phyloP scores from a whole-genome alignment of 2,113 vertebrate genomes.

The Catharus minimus region DNA sequence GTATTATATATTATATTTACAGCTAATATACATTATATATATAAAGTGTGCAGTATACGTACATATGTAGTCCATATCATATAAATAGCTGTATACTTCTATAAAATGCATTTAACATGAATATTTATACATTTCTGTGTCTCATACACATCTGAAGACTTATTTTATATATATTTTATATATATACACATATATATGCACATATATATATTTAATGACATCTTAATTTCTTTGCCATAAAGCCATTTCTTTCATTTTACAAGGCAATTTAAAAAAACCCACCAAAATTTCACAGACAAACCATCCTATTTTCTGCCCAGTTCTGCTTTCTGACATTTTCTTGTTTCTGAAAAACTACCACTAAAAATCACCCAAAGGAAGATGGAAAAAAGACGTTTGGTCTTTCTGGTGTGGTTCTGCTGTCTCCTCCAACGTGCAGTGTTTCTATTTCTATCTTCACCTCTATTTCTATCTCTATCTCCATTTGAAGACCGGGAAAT shows the following conservation, averaged over 20 bases:
- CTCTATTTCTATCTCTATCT: background rate
- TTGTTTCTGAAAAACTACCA: background rate
- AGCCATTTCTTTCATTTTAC: background rate
- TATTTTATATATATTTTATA: too few species aligned
- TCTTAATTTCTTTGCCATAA: background rate
- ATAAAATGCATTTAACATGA: background rate
- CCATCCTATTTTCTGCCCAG: background rate
- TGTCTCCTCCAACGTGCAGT: background rate
- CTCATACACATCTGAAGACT: background rate
- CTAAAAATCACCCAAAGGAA: background rate
- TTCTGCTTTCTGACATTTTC: background rate
- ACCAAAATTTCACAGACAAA: background rate
- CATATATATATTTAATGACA: background rate
- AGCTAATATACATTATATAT: background rate
- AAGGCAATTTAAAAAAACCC: background rate
- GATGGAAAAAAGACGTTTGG: rapidly evolving
- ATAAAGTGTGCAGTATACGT: background rate
- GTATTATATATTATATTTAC: background rate
- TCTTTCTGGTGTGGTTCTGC: background rate
- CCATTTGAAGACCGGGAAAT: background rate
- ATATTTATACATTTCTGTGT: background rate
- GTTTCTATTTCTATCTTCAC: background rate
- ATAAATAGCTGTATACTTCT: background rate
- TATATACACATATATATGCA: too few species aligned
- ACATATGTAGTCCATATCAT: background rate